These are phyloP conservation scores for Hippopotamyrus pictus DNA, from an alignment of 2,797 vertebrate species.

Conservation along the genomic window DNA sequence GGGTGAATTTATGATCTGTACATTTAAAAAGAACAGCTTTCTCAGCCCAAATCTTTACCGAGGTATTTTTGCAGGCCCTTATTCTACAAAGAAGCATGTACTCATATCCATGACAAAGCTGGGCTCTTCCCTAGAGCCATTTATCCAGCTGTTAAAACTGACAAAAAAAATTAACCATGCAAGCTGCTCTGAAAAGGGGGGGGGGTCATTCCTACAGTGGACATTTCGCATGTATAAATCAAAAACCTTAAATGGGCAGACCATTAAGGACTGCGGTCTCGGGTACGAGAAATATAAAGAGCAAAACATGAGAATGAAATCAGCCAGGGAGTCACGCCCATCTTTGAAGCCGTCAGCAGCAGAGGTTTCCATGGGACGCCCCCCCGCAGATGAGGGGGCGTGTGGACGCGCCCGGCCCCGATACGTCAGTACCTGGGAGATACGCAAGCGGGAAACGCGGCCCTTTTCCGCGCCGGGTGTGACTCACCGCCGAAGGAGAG, in stretches of 20 bases:
- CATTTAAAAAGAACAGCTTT: background rate
- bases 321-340: background rate
- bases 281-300: background rate
- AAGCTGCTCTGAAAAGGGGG: background rate
- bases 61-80: background rate
- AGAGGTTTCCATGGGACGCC: background rate
- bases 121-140: background rate
- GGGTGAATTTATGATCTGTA: background rate
- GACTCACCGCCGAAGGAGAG: conserved; percentile 49
- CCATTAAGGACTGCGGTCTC: background rate
- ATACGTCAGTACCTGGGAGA: conserved; percentile 55
- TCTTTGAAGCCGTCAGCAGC: background rate
- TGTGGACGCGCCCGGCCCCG: conserved; percentile 30
- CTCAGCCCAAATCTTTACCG: background rate
- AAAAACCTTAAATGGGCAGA: background rate
- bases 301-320: background rate
- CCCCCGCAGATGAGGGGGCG: background rate
- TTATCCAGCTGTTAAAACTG: background rate
- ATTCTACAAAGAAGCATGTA: background rate
- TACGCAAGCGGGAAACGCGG: conserved; percentile 50
- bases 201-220: background rate
- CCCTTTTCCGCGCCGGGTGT: conserved; percentile 52
- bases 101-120: background rate
- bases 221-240: background rate
- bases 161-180: background rate